Percentiles rank a stretch among this genome's conserved stretches.
phyloP scores from a whole-genome alignment of 2,888 invertebrate genomes.

The Stegophylla sp. region DNA sequence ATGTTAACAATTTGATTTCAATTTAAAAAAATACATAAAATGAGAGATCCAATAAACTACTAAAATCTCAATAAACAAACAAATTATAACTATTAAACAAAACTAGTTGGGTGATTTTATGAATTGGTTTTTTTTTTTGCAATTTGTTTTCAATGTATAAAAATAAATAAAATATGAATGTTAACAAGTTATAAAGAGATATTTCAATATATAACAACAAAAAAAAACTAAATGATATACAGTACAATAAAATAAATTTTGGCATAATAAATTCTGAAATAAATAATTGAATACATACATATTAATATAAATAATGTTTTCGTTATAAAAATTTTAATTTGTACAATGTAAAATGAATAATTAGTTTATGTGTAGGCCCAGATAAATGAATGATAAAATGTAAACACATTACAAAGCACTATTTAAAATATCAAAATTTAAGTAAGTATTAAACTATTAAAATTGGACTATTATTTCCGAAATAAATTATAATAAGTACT shows the following conservation, averaged over 20 bases:
- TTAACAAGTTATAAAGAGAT: no score
- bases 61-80: no score
- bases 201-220: background rate
- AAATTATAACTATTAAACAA: no score
- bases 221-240: background rate
- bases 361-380: background rate
- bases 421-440: no score
- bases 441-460: no score
- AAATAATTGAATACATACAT: background rate
- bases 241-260: background rate
- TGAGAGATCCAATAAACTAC: no score
- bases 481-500: no score
- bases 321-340: background rate
- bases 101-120: no score
- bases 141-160: background rate
- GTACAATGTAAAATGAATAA: background rate
- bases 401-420: background rate
- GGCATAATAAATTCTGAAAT: background rate
- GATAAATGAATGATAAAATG: background rate
- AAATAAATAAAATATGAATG: constrained; percentile 8
- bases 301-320: no score
- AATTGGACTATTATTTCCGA: no score
- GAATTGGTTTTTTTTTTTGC: no score
- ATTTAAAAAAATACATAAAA: background rate
- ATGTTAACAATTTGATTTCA: no score